Base-by-base conservation (phyloP, 2,888 invertebrate species). In the Nebria brevicollis region DNA sequence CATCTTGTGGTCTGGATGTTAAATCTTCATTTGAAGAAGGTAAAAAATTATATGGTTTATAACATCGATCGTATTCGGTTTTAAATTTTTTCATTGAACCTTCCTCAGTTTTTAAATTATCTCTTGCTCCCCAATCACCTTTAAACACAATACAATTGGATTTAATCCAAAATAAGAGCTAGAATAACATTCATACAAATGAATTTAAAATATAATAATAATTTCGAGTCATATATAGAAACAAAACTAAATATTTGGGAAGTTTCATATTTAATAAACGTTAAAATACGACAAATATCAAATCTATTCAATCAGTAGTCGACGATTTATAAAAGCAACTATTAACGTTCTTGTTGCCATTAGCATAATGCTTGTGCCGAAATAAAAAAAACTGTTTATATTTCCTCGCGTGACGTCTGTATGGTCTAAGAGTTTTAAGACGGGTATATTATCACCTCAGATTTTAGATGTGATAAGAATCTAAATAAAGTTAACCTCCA, bases 31-130 rank as follows among this genome's bases (percentile, higher is more conserved):
- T 64, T 7, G 82, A 77, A 26, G 64, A 13, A 20, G 77, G 70
- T 25, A 82, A 75, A 25, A 80, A 80, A 15, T 82, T 73, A 76
- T 75, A 87, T 79, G 87, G 85, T 78, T 85, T 86, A 83, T 86
- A 89, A 79, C 87, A 85, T 82, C 87, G 84, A 66, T 77, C 86
- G 84, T 90, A 90, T 82, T 90, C 90, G 3, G 88, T 86, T 82
- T 87, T 87, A 8, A 89, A 82, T 25, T 84, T 83, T 79, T 87
- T 87, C 78, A 88, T 87, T 1, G 88, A 86, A 13, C 89, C 89
- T 65, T 86, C 86, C 76, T 86, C 87, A 3, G 86, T 82, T 68
- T 85, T 84, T 66, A 89, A 83, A 84, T 89, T 88, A 83, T 89
- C 89, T 54, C 84, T 83, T 5, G 84, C 84, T 72, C 82, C 82